phyloP scores from a whole-genome alignment of 92 coral and sea anemone species.

The Porites cylindrica region DNA sequence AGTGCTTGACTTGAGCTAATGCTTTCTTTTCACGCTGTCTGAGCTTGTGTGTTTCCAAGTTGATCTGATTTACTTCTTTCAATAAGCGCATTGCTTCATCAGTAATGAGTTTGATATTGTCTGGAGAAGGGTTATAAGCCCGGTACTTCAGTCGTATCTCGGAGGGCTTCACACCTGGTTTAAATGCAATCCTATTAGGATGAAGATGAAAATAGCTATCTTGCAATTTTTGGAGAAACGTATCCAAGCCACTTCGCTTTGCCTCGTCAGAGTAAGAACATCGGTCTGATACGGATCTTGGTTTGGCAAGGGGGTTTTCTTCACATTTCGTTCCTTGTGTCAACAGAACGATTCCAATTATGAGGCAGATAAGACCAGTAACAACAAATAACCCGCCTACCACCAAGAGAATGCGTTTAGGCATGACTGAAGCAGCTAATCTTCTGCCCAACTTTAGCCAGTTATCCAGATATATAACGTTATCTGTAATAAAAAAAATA shows the following conservation, averaged over 20 bases:
- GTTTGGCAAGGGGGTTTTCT: not conserved
- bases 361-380: conserved; percentile 52
- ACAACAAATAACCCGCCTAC: conserved; percentile 25
- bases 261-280: conserved; percentile 80
- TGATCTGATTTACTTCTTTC: conserved; percentile 48
- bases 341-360: conserved; percentile 67
- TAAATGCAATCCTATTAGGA: conserved; percentile 64
- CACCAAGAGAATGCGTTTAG: conserved; percentile 27
- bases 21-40: conserved; percentile 86
- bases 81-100: conserved; percentile 69
- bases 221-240: conserved; percentile 76
- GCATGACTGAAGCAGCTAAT: conserved; percentile 9
- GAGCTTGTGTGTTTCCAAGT: conserved; percentile 49
- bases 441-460: not conserved
- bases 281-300: not conserved
- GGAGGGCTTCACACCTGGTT: conserved; percentile 54
- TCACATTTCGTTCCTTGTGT: conserved; percentile 26
- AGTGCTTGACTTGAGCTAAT: conserved; percentile 77
- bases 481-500: not conserved
- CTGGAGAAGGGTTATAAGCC: conserved; percentile 79
- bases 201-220: conserved; percentile 70
- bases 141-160: conserved; percentile 66
- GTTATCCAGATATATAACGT: not conserved
- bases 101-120: conserved; percentile 65
- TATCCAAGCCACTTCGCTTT: conserved; percentile 66